phyloP scores from a whole-genome alignment of 2,113 vertebrate species.

The Pelobates fuscus region DNA sequence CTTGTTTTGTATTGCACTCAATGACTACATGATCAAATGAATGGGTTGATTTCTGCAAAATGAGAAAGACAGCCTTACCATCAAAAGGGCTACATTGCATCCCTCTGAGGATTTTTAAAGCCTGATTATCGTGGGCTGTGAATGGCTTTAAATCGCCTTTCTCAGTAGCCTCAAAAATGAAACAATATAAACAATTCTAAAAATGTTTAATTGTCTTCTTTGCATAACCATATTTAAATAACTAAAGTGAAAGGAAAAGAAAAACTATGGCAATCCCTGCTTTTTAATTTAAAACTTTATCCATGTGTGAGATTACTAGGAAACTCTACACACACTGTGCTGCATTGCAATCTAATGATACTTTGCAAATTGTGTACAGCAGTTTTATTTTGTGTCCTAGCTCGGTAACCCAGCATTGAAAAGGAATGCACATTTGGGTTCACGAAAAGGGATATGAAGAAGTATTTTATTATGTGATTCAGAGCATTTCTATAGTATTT shows the following conservation, averaged over 20 bases:
- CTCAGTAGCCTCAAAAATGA: constrained; percentile 71
- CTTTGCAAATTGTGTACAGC: neutral
- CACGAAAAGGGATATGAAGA: neutral
- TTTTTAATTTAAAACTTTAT: neutral
- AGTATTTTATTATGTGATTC: neutral
- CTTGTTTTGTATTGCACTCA: constrained; percentile 90
- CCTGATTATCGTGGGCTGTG: constrained; percentile 75
- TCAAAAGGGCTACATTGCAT: constrained; percentile 83
- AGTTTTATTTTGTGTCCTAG: neutral
- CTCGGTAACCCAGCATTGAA: neutral
- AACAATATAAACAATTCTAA: constrained; percentile 76
- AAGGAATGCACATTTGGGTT: neutral
- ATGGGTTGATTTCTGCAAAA: constrained; percentile 87
- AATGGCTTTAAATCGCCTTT: constrained; percentile 80
- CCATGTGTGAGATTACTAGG: neutral
- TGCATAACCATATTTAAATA: constrained; percentile 67
- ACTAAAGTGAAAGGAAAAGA: neutral
- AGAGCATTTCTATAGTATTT: neutral
- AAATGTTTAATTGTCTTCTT: constrained; percentile 6
- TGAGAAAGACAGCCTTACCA: constrained; percentile 83
- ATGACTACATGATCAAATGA: constrained; percentile 89
- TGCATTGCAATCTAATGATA: neutral
- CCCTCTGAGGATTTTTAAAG: constrained; percentile 81
- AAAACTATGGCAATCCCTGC: neutral
- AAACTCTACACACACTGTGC: neutral